Evolutionary conservation across 2,888 invertebrate species (phyloP).

Genomic region (Synergus japonicus): DNA sequence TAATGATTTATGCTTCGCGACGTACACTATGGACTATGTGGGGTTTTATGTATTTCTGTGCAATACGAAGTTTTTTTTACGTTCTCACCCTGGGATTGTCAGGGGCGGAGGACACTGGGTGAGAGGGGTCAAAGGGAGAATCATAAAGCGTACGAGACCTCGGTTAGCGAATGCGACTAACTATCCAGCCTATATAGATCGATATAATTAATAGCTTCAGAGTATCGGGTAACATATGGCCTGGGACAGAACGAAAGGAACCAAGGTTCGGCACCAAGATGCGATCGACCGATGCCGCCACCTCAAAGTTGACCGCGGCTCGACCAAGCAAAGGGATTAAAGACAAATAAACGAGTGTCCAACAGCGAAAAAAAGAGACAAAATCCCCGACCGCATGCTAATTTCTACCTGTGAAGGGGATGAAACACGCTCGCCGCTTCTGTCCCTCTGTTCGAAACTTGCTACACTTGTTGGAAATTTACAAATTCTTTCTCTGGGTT

Average conservation of each 20-base stretch:
- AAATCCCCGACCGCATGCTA: constrained; percentile 57
- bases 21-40: constrained; percentile 30
- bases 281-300: constrained; percentile 59
- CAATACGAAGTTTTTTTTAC: constrained; percentile 68
- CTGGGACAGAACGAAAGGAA: constrained; percentile 60
- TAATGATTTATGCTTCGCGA: constrained; percentile 72
- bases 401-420: constrained; percentile 51
- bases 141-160: constrained; percentile 59
- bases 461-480: constrained; percentile 24
- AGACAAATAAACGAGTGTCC: constrained; percentile 64
- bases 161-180: constrained; percentile 40
- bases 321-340: constrained; percentile 69
- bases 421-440: constrained; percentile 32
- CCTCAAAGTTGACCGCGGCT: constrained; percentile 66
- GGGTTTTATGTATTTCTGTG: constrained; percentile 72
- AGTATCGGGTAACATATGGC: constrained; percentile 76
- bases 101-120: constrained; percentile 50
- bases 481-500: constrained; percentile 20
- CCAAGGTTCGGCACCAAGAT: constrained; percentile 57
- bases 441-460: constrained; percentile 1
- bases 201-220: constrained; percentile 76
- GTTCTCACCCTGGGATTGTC: constrained; percentile 68
- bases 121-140: constrained; percentile 51
- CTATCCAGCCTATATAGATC: constrained; percentile 67
- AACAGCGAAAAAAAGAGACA: constrained; percentile 54